Conservation (phyloP, 2,888 invertebrate genomes). For the Gastrophysa polygoni region DNA sequence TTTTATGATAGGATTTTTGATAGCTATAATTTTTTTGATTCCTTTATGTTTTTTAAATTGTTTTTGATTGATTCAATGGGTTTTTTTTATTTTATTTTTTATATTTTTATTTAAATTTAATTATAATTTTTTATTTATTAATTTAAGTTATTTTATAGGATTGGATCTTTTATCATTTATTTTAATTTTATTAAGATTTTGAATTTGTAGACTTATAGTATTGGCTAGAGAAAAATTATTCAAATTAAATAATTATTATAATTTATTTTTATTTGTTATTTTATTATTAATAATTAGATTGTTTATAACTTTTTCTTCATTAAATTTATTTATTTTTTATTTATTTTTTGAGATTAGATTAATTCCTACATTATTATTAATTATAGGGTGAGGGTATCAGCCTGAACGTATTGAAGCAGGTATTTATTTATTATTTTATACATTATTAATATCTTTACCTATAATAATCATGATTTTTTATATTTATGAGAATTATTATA, state of each 20-base stretch:
- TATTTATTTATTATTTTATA: conserved; percentile 73
- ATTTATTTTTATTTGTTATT: too few species aligned
- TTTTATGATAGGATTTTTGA: conserved; percentile 65
- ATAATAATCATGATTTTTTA: conserved; percentile 66
- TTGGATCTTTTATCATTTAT: conserved; percentile 63
- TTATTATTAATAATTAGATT: conserved; percentile 66
- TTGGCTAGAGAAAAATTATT: conserved; percentile 62
- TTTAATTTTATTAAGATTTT: conserved; percentile 65
- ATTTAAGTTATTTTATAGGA: conserved; percentile 59
- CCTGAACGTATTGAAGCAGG: conserved; percentile 72
- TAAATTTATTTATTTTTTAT: conserved; percentile 71
- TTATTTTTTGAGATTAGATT: conserved; percentile 73
- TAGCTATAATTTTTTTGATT: conserved; percentile 46
- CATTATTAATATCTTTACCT: conserved; percentile 70
- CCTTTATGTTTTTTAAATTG: conserved; percentile 61
- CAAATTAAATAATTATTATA: conserved; percentile 59
- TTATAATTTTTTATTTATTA: conserved; percentile 54
- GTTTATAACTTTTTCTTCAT: conserved; percentile 63
- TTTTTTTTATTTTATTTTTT: conserved; percentile 61
- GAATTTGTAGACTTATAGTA: conserved; percentile 66
- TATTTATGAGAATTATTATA: conserved; percentile 57
- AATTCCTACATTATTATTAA: conserved; percentile 70
- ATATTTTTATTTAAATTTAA: conserved; percentile 58
- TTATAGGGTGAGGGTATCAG: conserved; percentile 72
- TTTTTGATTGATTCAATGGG: conserved; percentile 63